Conservation (phyloP, 2,113 vertebrate genomes). For the Morphnarchus princeps region DNA sequence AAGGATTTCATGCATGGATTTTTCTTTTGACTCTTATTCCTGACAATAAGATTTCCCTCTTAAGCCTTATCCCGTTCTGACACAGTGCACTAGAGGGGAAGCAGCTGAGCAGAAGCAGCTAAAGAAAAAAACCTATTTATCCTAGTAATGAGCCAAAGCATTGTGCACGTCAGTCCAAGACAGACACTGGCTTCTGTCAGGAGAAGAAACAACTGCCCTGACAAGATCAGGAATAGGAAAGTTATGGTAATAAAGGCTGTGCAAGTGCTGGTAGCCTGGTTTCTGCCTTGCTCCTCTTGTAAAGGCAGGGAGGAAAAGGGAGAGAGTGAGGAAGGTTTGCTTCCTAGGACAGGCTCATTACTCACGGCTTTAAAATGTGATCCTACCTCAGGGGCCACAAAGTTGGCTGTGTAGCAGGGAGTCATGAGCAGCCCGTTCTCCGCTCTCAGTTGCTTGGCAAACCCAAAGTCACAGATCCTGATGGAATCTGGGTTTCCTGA, state of each 20-base stretch:
- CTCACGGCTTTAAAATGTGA: not conserved
- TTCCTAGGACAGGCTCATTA: not conserved
- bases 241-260: not conserved
- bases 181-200: not conserved
- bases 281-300: not conserved
- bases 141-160: not conserved
- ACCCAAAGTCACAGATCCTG: conserved; percentile 91
- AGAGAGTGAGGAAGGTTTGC: not conserved
- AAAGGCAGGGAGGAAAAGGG: not conserved
- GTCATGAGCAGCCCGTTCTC: conserved; percentile 96
- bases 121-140: not conserved
- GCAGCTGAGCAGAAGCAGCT: not conserved
- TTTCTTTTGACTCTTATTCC: not conserved
- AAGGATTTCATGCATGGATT: not conserved
- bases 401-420: conserved; percentile 94
- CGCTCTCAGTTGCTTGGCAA: conserved; percentile 91
- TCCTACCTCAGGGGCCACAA: conserved; percentile 92
- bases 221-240: not conserved
- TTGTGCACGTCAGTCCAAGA: not conserved
- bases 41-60: not conserved
- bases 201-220: not conserved
- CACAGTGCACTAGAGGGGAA: not conserved
- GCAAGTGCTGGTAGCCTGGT: not conserved
- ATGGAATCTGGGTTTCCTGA: conserved; percentile 89
- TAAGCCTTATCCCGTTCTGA: not conserved